Evolutionary conservation across 2,113 vertebrate genomes (phyloP), one percentile per base, ranked within the genome.

Genomic region (Serilophus lunatus): DNA sequence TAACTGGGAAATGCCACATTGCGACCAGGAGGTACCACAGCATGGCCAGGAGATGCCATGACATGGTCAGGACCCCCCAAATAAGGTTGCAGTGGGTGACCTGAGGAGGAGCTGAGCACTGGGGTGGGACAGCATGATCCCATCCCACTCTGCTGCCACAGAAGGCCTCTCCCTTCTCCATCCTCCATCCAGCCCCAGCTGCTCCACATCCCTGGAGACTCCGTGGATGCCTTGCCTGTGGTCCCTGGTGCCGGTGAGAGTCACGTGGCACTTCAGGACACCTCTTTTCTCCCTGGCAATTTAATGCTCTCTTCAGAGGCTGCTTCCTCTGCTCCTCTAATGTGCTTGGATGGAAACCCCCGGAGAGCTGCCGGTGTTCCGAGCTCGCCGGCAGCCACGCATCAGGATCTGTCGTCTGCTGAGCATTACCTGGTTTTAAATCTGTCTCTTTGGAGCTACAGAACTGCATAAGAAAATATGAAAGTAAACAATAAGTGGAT

Each of bases 401-500:
- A 38, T 95, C 91, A 91, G 92, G 87, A 92, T 95, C 96, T 96
- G 93, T 95, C 80, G 38, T 96, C 97, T 71, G 44, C 95, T 92
- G 82, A 95, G 93, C 82, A 36, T 96, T 96, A 88, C 95, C 76
- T 96, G 94, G 40, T 66, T 97, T 96, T 89, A 96, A 97, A 97
- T 97, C 95, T 97, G 95, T 96, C 97, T 97, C 96, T 97, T 95
- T 60, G 94, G 97, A 96, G 93, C 93, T 42, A 3, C 44, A 0
- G 92, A 92, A 64, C 87, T 44, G 47, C 94, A 92, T 81, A 75
- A 96, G 94, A 91, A 95, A 95, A 93, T 96, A 97, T 96, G 88
- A 97, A 96, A 97, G 97, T 96, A 97, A 98, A 97, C 96, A 96
- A 94, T 96, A 96, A 97, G 95, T 95, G 95, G 91, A 94, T 97